Evolutionary conservation across 2,113 vertebrate species (phyloP).

Genomic region (Raja brachyura): DNA sequence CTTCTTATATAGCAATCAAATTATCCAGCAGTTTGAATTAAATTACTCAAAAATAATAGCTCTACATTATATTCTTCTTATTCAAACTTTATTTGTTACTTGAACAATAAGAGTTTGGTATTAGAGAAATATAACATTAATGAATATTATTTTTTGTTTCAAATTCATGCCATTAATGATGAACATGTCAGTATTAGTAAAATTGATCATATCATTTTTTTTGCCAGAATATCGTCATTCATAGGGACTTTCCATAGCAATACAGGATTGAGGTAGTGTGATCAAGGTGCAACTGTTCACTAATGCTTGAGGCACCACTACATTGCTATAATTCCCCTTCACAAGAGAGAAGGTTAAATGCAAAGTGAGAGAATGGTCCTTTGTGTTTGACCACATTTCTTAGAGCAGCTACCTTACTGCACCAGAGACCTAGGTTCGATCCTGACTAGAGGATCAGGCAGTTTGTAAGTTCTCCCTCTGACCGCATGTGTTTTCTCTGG

Average conservation of each 20-base stretch:
- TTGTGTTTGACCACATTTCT: neutral
- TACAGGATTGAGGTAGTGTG: neutral
- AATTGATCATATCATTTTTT: neutral
- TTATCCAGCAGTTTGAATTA: conserved; percentile 12
- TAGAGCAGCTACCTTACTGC: no score
- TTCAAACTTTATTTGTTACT: neutral
- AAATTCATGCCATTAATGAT: neutral
- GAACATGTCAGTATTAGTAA: no score
- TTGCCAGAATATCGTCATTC: neutral
- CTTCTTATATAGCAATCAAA: conserved; percentile 4
- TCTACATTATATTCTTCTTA: neutral
- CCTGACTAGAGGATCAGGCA: no score
- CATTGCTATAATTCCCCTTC: neutral
- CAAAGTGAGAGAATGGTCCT: neutral
- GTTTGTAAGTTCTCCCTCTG: no score
- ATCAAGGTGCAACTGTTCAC: neutral
- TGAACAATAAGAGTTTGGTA: neutral
- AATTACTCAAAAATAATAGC: neutral
- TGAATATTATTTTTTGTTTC: neutral
- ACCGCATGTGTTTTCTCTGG: no score
- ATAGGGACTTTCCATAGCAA: neutral
- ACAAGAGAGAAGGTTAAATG: neutral
- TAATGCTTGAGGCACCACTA: neutral
- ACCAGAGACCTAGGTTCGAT: no score
- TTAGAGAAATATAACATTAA: no score